Percentiles rank a stretch among this genome's conserved stretches.
Conservation (phyloP, 2,797 vertebrate species). For the Rhinoraja longicauda region DNA sequence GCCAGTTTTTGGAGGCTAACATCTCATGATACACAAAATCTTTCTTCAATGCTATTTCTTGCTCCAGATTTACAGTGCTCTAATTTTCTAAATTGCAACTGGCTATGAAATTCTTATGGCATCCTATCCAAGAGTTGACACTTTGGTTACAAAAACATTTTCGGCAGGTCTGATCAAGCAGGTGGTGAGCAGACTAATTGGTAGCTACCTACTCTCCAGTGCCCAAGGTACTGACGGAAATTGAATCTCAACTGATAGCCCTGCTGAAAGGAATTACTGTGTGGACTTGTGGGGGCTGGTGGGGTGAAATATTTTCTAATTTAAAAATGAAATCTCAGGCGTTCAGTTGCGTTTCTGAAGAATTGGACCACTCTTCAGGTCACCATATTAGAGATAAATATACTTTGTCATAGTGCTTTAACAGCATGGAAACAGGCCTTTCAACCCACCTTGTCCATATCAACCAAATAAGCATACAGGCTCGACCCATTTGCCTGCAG, state of each 20-base stretch:
- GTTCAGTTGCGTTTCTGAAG: background rate
- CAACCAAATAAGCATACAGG: too few relatives aligned
- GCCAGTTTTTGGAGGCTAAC: too few relatives aligned
- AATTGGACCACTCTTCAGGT: too few relatives aligned
- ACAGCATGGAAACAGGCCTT: too few relatives aligned
- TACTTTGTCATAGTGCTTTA: background rate
- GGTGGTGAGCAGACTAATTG: background rate
- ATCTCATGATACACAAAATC: background rate
- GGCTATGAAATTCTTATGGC: background rate
- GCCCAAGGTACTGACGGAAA: background rate
- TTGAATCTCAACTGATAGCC: background rate
- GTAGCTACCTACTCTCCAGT: background rate
- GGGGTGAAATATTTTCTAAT: background rate
- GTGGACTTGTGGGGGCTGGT: background rate
- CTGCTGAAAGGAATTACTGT: too few relatives aligned
- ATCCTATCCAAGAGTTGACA: background rate
- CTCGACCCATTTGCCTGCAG: too few relatives aligned
- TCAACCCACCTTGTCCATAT: too few relatives aligned
- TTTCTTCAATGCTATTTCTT: background rate
- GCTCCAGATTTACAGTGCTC: background rate
- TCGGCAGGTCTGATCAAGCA: background rate
- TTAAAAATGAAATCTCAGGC: background rate
- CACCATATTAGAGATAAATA: background rate
- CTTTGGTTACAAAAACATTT: background rate
- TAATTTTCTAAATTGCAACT: background rate